Evolutionary conservation across 2,888 invertebrate genomes (phyloP), one percentile per base, ranked within the genome.

Genomic region (Ligdia adustata): DNA sequence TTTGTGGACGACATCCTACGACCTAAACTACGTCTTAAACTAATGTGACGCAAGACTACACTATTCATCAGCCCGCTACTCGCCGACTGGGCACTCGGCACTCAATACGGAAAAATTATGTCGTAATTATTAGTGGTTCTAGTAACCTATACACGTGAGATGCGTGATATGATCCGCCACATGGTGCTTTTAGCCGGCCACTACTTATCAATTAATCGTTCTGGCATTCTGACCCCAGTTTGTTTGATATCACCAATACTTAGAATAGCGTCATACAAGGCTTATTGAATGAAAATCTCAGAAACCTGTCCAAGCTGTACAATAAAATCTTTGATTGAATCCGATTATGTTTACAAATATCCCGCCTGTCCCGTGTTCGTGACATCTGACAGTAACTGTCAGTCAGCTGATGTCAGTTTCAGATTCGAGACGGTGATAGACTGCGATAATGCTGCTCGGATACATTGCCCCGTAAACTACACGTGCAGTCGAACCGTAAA

Each of bases 171-270:
- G 22, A 60, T 67, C n/a, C n/a, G n/a, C n/a, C 55, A 56, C 57
- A 67, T 66, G 54, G 61, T 55, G 57, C 27, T 55, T 42, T 55
- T 29, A 41, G 56, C 27, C 42, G 51, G 41, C 52, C 46, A 41
- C 27, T 33, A 62, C 53, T 72, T 83, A 83, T 80, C 79, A 64
- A 66, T 64, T 47, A 37, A 26, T 57, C 50, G 60, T 61, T 59
- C 48, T 75, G 80, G 82, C 82, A 81, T 79, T n/a, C 57, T 83
- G 84, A 87, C 82, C 86, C 62, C 52, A 52, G n/a, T 50, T 58
- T 64, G 60, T 62, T 54, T 43, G 53, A 51, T 49, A 67, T 68
- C 66, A 60, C 68, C 69, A 69, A 67, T 60, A 58, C 57, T 65
- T 55, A 35, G 45, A 71, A 66, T 69, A 57, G 55, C 66, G 57